Conservation (phyloP, 2,888 invertebrate genomes). For the Druceiella hillmani region DNA sequence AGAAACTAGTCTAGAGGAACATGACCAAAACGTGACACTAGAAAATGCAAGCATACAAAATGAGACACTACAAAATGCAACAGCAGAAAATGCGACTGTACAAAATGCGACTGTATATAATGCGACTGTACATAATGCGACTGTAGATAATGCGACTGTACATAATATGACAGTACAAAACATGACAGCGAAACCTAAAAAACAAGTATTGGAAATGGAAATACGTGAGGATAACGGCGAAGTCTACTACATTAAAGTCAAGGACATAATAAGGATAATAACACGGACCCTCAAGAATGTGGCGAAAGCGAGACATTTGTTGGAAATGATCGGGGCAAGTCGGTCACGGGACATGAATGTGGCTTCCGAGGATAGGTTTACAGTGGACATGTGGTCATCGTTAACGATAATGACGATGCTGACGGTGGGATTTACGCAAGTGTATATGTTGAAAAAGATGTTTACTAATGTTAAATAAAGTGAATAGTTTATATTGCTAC, state of each 20-base stretch:
- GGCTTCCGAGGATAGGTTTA: conserved; percentile 72
- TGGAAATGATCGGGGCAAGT: conserved; percentile 63
- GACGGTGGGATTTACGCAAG: conserved; percentile 66
- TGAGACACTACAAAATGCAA: too few relatives aligned
- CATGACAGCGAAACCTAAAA: too few relatives aligned
- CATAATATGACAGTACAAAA: too few relatives aligned
- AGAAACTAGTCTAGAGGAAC: too few relatives aligned
- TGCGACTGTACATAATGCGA: too few relatives aligned
- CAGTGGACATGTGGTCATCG: conserved; percentile 75
- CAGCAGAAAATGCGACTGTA: too few relatives aligned
- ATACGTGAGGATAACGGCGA: conserved; percentile 32
- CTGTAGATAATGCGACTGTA: too few relatives aligned
- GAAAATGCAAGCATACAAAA: too few relatives aligned
- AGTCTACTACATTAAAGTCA: conserved; percentile 39
- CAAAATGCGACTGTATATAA: too few relatives aligned
- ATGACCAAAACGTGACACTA: too few relatives aligned
- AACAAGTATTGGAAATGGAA: conserved; percentile 36
- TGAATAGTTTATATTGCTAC: too few relatives aligned
- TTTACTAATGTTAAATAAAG: too few relatives aligned
- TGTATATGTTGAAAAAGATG: conserved; percentile 67
- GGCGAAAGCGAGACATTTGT: conserved; percentile 56
- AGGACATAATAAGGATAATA: conserved; percentile 57
- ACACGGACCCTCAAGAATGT: conserved; percentile 58
- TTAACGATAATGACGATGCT: conserved; percentile 70
- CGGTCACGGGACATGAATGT: conserved; percentile 79